phyloP scores from a whole-genome alignment of 35 echinoderm and acorn worm genomes.

The Amphiura filiformis region DNA sequence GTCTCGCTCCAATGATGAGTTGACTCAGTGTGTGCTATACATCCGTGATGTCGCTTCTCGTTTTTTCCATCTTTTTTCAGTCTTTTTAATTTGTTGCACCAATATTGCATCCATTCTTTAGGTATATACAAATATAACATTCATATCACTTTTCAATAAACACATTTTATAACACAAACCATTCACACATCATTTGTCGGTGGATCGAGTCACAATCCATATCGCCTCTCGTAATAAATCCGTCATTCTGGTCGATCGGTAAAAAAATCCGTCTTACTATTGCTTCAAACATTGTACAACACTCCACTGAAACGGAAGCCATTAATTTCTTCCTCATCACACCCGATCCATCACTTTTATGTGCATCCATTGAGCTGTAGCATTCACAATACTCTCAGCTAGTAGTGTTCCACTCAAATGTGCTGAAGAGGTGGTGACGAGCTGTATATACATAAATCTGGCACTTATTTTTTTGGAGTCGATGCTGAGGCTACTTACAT shows the following conservation, averaged over 20 bases:
- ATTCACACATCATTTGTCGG: background rate
- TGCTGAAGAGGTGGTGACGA: background rate
- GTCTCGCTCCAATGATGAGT: background rate
- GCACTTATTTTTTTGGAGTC: constrained; percentile 13
- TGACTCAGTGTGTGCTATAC: background rate
- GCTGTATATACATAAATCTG: constrained; percentile 15
- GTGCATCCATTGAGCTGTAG: background rate
- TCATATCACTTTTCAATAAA: background rate
- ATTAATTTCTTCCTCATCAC: background rate
- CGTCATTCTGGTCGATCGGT: background rate
- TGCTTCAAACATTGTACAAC: background rate
- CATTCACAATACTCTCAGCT: background rate
- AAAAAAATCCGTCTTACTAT: background rate
- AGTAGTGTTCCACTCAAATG: background rate
- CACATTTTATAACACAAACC: background rate
- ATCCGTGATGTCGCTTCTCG: background rate
- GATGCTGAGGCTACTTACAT: constrained; percentile 3
- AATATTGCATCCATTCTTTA: background rate
- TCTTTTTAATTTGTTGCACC: background rate
- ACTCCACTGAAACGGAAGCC: background rate
- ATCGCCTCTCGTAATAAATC: background rate
- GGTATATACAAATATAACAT: background rate
- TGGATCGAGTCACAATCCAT: background rate
- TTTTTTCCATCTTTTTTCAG: background rate
- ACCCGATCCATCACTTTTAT: background rate